Base-by-base conservation (phyloP, 2,113 vertebrate species). In the Ceyx cyanopectus region DNA sequence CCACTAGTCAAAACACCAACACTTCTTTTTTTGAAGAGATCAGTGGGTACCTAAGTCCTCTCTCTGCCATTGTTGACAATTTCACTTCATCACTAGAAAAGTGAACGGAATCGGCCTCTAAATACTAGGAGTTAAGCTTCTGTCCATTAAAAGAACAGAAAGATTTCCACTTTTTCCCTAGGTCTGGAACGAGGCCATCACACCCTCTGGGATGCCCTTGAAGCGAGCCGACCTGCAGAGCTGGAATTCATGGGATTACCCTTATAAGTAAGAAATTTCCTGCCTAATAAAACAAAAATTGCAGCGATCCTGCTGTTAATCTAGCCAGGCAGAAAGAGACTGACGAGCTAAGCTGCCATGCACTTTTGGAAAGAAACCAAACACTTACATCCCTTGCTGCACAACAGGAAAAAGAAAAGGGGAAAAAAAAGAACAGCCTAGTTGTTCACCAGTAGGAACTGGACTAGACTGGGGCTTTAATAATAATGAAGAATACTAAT, bases 261-360 rank as follows among this genome's bases (percentile, higher is more conserved):
- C 63, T 87, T 74, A 3, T 8, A 87, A 95, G 46, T 19, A 77
- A 85, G 60, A 91, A 79, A 51, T 70, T 90, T 89, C 81, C 57
- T 74, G 40, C 48, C 89, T 87, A 85, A 87, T 82, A 92, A 87
- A 93, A 87, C 72, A 89, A 87, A 94, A 92, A 76, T 46, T 92
- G 81, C 81, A 82, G 91, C 63, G 70, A 66, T 82, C 81, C 68
- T 80, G 78, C 84, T 92, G 81, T 26, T 96, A 73, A 74, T 83
- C 79, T 89, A 92, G 61, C 75, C 11, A 5, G 53, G 75, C 1
- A 0, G 74, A 94, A 81, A 94, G 75, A 70, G 84, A n/a, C 48
- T 41, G 75, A 87, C 87, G 26, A 91, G 60, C 84, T 68, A 87
- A 94, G 53, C 51, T 75, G 51, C 81, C 22, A 34, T 76, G 80